Evolutionary conservation across 64 coral and sea anemone species (phyloP).

Genomic region (Dendrophyllia cribrosa): DNA sequence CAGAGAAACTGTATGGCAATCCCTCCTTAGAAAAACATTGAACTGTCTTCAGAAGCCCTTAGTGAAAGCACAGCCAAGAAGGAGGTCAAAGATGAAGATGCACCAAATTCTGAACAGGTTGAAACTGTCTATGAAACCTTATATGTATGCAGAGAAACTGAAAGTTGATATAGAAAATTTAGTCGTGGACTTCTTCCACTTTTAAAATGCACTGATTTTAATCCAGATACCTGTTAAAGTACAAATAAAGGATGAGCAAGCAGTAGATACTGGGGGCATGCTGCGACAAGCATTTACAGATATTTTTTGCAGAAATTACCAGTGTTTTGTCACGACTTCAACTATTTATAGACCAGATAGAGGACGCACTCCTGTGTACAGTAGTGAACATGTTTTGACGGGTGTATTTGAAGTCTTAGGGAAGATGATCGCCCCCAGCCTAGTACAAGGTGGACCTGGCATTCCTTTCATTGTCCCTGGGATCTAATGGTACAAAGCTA

Average conservation of each 20-base stretch:
- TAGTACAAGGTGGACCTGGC: conserved; percentile 73
- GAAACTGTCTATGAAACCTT: conserved; percentile 40
- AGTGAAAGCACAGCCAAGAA: neutral
- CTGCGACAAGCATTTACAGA: conserved; percentile 36
- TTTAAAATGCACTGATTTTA: conserved; percentile 46
- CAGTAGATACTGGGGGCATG: conserved; percentile 61
- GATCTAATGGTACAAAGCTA: conserved; percentile 64
- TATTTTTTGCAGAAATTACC: conserved; percentile 5
- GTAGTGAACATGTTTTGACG: conserved; percentile 37
- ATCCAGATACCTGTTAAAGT: conserved; percentile 25
- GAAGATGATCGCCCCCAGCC: conserved; percentile 55
- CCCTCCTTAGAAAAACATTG: neutral
- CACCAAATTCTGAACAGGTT: conserved; percentile 50
- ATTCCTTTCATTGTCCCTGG: conserved; percentile 69
- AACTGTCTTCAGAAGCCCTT: neutral
- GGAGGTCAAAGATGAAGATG: conserved; percentile 29
- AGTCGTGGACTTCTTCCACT: conserved; percentile 42
- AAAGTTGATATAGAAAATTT: conserved; percentile 60
- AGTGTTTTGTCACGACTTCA: neutral
- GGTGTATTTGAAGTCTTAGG: conserved; percentile 54
- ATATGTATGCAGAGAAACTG: conserved; percentile 26
- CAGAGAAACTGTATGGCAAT: neutral
- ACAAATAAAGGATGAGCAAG: conserved; percentile 47
- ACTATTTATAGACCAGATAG: conserved; percentile 9
- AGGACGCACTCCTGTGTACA: conserved; percentile 26